A percentile compares a stretch with the other conserved stretches of the same genome.
Evolutionary conservation across 2,797 vertebrate species (phyloP).

Genomic region (Discoglossus pictus): DNA sequence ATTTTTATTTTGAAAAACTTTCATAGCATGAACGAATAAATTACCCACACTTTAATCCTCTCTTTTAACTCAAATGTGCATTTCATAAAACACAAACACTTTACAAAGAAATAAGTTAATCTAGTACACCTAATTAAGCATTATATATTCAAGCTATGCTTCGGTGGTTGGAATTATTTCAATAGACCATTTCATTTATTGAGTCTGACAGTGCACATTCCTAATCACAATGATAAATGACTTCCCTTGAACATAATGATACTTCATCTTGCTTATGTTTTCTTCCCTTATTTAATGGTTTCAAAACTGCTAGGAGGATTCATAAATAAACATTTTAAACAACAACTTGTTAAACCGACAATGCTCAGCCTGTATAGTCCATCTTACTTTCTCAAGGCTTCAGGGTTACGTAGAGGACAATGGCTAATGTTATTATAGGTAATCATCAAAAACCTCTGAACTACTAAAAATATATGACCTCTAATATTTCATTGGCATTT

Average conservation of each 20-base stretch:
- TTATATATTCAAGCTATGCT: slow-evolving; percentile 59
- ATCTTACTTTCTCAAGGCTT: slow-evolving; percentile 31
- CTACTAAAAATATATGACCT: not conserved
- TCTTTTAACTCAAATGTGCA: slow-evolving; percentile 54
- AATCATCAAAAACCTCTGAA: slow-evolving; percentile 10
- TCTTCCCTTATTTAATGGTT: slow-evolving; percentile 54
- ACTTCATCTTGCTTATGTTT: slow-evolving; percentile 62
- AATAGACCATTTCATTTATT: slow-evolving; percentile 62
- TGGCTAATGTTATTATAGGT: slow-evolving; percentile 5
- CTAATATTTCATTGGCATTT: too few species aligned
- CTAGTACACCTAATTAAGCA: slow-evolving; percentile 64
- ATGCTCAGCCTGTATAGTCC: slow-evolving; percentile 36
- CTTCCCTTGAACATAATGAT: slow-evolving; percentile 60
- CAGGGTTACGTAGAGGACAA: slow-evolving; percentile 48
- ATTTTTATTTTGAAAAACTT: slow-evolving; percentile 52
- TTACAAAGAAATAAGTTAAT: slow-evolving; percentile 66
- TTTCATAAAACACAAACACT: slow-evolving; percentile 61
- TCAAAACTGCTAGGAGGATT: slow-evolving; percentile 51
- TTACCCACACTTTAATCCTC: too few species aligned
- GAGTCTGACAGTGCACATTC: slow-evolving; percentile 63
- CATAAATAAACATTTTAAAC: slow-evolving; percentile 59
- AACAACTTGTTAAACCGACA: slow-evolving; percentile 51
- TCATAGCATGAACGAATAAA: slow-evolving; percentile 34
- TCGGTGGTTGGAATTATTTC: slow-evolving; percentile 61
- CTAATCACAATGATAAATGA: slow-evolving; percentile 66